Conservation (phyloP, 2,113 vertebrate genomes). For the Ailurus styani region DNA sequence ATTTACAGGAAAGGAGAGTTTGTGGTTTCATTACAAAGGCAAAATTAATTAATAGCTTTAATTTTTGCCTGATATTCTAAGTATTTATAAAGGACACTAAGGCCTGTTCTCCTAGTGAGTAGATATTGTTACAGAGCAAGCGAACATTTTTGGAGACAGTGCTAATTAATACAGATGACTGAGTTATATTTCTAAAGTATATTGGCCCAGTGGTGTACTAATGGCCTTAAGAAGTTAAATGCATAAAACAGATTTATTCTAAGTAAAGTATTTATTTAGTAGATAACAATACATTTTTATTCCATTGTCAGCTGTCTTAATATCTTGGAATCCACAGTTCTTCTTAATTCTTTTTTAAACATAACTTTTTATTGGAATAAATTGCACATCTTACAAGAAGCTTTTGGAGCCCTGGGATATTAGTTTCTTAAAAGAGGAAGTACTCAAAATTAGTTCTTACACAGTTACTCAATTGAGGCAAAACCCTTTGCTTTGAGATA, state of each 20-base stretch:
- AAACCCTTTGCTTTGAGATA: not conserved
- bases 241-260: not conserved
- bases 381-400: not conserved
- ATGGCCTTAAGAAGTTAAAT: not conserved
- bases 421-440: not conserved
- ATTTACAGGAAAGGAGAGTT: not conserved
- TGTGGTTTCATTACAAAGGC: not conserved
- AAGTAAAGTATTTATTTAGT: not conserved
- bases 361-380: not conserved
- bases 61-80: not conserved
- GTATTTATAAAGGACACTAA: not conserved
- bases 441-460: not conserved
- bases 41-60: not conserved
- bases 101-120: not conserved
- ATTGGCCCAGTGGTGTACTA: not conserved
- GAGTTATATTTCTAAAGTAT: not conserved
- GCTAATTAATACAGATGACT: not conserved
- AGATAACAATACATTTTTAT: not conserved
- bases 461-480: not conserved
- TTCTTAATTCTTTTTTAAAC: not conserved
- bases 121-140: not conserved
- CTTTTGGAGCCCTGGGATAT: not conserved
- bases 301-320: not conserved
- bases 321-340: not conserved
- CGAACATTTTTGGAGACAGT: not conserved